Conservation (phyloP, 2,113 vertebrate genomes). For the Neotoma lepida region DNA sequence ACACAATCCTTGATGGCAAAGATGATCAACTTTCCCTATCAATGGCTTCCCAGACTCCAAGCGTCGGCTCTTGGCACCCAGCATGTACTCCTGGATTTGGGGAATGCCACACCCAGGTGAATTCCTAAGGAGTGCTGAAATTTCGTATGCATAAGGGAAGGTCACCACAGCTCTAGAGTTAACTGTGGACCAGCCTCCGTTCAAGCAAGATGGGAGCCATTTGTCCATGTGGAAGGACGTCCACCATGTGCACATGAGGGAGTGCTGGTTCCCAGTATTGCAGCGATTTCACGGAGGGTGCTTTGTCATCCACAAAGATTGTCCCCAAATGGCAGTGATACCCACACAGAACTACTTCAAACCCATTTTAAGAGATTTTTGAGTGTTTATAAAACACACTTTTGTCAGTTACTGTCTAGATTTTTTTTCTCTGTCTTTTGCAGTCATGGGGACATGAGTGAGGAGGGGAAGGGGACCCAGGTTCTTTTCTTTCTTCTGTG, state of each 20-base stretch:
- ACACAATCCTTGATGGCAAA: background rate
- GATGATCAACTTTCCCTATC: background rate
- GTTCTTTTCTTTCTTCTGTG: background rate
- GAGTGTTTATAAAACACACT: background rate
- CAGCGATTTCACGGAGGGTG: background rate
- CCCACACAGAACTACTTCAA: background rate
- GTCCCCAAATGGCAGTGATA: background rate
- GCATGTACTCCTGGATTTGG: background rate
- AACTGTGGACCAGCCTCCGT: background rate
- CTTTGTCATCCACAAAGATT: background rate
- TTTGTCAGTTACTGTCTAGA: background rate
- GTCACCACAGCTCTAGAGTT: background rate
- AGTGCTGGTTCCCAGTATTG: accelerated
- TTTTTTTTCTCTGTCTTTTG: constrained; percentile 18
- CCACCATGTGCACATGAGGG: accelerated
- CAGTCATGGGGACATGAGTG: background rate
- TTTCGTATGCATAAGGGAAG: background rate
- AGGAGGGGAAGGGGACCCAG: background rate
- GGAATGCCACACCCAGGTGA: background rate
- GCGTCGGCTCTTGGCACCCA: background rate
- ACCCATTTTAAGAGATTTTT: background rate
- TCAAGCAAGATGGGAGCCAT: background rate
- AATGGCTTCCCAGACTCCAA: background rate
- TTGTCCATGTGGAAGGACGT: background rate
- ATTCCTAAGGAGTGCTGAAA: background rate